Base-by-base conservation (phyloP, 1,140 invertebrate genomes). In the Drosophila tropicalis region DNA sequence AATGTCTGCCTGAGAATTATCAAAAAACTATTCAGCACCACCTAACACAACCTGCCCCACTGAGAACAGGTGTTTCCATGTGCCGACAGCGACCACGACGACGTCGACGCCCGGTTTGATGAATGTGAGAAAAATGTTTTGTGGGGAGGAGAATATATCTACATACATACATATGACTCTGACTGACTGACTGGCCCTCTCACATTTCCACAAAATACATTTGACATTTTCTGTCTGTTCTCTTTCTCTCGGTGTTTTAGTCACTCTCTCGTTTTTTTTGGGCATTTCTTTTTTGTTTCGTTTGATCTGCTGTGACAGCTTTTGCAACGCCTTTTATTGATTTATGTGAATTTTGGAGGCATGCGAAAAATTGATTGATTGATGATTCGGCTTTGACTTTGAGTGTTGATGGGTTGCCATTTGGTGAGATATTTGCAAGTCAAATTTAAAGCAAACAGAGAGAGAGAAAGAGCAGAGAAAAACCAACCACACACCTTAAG, bases 61-160 rank as follows among this genome's bases (percentile, higher is more conserved):
- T 76, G 81, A 72, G 62, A 86, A 86, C 82, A 86, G 82, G 82
- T 86, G 82, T 87, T 86, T 87, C 72, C 83, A 79, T 76, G 79
- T 79, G 83, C 67, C 15, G 54, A 44, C 51, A 29, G 57, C n/a
- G 56, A 22, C 22, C 22, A 1, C 22, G 22, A 22, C 22, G n/a
- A n/a, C n/a, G n/a, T n/a, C n/a, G n/a, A n/a, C n/a, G n/a, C n/a
- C n/a, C n/a, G 57, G 29, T 7, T 36, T 3, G 2, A 25, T 17
- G n/a, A 25, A 17, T 34, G 57, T 39, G 57, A 17, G 32, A 39
- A 22, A n/a, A 40, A 12, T 60, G 57, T 17, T 17, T 17, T 17
- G 57, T 60, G 57, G 36, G 17, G 17, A 60, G 19, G 9, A 5
- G 34, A 15, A 19, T 32, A 57, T 32, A 32, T 32, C 1, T 32